Evolutionary conservation across 2,888 invertebrate species (phyloP), one percentile per base, ranked within the genome.

Genomic region (Dione juno): DNA sequence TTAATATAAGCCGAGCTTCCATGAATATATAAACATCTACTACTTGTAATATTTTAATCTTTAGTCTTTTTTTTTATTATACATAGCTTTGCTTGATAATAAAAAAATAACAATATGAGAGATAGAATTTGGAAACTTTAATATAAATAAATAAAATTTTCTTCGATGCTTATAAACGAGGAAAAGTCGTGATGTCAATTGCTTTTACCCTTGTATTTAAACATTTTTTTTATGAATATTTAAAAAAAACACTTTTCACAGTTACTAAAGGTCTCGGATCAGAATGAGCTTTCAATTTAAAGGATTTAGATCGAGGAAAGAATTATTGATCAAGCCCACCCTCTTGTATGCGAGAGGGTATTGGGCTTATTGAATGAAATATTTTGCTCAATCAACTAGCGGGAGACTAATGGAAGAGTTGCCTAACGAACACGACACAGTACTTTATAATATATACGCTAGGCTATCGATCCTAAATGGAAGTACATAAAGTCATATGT

Each of bases 311-410:
- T 43, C 28, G 41, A 53, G 35, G 57, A 67, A 63, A 50, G 63
- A 63, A 67, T 70, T 67, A 70, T 70, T 67, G 67, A 70, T 67
- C 28, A 40, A 35, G 10, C 48, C 28, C 57, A 40, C 52, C 40
- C 37, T 52, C 50, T 50, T 50, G 40, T 45, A 16, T 40, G 63
- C 41, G 63, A 45, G 61, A 53, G 53, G 45, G 63, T 63, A 59
- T 67, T 57, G 57, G 54, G 16, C 69, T 68, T 70, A 73, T 71
- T 71, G 67, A 73, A 73, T 48, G 52, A 69, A 71, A 71, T 70
- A 73, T 73, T 69, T 71, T 66, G 67, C 64, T 68, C 70, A 74
- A 76, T 76, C 74, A 76, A 74, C 73, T 70, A 70, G 58, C 64
- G 67, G 53, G 66, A 68, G 68, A 71, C 70, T 74, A 75, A 74